phyloP scores from a whole-genome alignment of 2,797 vertebrate genomes.

The Dendrocincla fuliginosa region DNA sequence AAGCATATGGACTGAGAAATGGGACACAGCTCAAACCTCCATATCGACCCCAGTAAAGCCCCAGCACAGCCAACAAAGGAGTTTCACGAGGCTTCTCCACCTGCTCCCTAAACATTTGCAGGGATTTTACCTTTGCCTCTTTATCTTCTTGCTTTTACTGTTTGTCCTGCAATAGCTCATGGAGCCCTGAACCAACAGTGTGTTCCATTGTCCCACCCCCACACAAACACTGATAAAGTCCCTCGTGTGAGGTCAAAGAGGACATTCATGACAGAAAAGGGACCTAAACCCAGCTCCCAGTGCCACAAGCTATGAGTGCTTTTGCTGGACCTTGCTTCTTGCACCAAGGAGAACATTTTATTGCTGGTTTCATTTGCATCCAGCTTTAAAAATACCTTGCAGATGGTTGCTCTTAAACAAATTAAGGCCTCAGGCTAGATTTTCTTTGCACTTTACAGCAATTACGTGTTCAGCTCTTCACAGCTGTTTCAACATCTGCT shows the following conservation, averaged over 20 bases:
- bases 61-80: not conserved
- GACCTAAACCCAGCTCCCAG: not conserved
- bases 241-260: conserved; percentile 22
- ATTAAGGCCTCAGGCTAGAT: not conserved
- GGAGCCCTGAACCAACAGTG: not conserved
- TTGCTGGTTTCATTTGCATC: not conserved
- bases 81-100: not conserved
- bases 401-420: conserved; percentile 38
- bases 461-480: not conserved
- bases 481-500: conserved; percentile 47
- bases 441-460: not conserved
- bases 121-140: not conserved
- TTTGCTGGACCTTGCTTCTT: not conserved
- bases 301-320: not conserved
- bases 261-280: not conserved
- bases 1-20: not conserved
- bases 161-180: not conserved
- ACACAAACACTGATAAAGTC: conserved; percentile 23
- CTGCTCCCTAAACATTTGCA: not conserved
- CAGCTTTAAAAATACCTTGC: conserved; percentile 1
- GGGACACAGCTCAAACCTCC: not conserved
- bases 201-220: not conserved
- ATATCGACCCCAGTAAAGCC: not conserved
- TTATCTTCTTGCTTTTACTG: not conserved
- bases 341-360: not conserved